A percentile compares a stretch with the other conserved stretches of the same genome.
Conservation (phyloP, 2,888 invertebrate species). For the Parelbella ahira region DNA sequence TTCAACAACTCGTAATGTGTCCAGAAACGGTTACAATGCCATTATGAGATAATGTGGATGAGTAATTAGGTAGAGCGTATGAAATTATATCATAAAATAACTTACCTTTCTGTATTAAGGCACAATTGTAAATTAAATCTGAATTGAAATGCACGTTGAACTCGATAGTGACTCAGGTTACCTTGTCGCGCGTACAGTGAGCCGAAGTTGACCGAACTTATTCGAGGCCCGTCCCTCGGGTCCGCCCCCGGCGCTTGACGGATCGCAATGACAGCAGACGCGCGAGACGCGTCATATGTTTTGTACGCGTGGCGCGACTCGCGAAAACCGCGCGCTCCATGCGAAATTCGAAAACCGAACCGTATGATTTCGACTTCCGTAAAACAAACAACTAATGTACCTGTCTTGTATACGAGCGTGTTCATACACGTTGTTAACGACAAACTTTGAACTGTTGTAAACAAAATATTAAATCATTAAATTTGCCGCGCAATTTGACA, state of each 20-base stretch:
- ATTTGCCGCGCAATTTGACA: constrained; percentile 22
- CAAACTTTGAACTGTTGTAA: constrained; percentile 9
- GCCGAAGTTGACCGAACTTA: constrained; percentile 56
- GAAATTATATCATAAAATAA: constrained; percentile 33
- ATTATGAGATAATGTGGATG: constrained; percentile 8
- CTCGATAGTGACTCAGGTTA: constrained; percentile 65
- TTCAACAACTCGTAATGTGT: constrained; percentile 26
- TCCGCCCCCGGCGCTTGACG: constrained; percentile 49
- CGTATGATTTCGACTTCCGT: constrained; percentile 37
- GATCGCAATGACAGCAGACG: constrained; percentile 54
- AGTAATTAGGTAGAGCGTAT: constrained; percentile 27
- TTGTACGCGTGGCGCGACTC: constrained; percentile 58
- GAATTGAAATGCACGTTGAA: constrained; percentile 32
- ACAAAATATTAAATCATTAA: not conserved
- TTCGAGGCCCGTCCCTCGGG: constrained; percentile 52
- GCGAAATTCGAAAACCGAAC: constrained; percentile 43
- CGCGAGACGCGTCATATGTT: constrained; percentile 56
- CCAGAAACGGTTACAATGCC: not conserved
- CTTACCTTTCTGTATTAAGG: constrained; percentile 45
- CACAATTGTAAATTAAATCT: constrained; percentile 32
- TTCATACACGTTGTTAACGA: constrained; percentile 1
- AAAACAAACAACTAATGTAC: constrained; percentile 12
- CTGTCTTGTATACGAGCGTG: constrained; percentile 19
- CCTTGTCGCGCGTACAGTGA: constrained; percentile 46
- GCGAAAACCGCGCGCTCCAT: constrained; percentile 33